Evolutionary conservation across 2,797 vertebrate species (phyloP).

Genomic region (Capromys pilorides): DNA sequence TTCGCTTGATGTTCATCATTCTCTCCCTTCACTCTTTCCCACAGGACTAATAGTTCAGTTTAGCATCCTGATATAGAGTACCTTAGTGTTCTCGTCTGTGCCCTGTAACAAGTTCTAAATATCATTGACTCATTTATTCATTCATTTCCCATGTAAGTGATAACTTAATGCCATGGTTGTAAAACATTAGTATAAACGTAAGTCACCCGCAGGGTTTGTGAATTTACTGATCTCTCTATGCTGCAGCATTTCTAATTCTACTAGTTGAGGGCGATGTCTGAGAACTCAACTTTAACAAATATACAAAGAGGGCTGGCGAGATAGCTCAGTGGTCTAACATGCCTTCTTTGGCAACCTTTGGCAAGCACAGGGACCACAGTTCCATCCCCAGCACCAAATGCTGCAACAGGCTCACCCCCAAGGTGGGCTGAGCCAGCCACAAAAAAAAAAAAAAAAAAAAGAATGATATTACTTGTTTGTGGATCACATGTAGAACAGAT

Average conservation of each 20-base stretch:
- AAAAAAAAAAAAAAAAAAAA: background rate
- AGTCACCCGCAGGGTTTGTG: background rate
- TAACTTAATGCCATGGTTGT: background rate
- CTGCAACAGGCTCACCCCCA: no score
- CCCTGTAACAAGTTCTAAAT: background rate
- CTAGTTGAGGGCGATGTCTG: background rate
- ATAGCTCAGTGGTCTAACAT: no score
- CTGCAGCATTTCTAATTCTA: background rate
- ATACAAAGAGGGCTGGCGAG: background rate
- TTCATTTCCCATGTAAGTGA: background rate
- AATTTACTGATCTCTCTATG: background rate
- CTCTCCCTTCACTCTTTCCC: background rate
- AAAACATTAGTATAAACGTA: background rate
- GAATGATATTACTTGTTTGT: background rate
- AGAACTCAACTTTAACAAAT: slow-evolving; percentile 4
- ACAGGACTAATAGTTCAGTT: background rate
- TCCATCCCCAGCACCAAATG: no score
- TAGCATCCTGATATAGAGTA: background rate
- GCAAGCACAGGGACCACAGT: no score
- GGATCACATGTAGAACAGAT: background rate
- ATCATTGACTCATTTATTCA: background rate
- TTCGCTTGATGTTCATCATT: background rate
- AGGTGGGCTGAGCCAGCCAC: no score
- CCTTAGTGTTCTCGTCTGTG: background rate
- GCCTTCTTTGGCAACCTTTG: no score